Conservation (phyloP, 2,113 vertebrate genomes). For the Ochotona princeps region DNA sequence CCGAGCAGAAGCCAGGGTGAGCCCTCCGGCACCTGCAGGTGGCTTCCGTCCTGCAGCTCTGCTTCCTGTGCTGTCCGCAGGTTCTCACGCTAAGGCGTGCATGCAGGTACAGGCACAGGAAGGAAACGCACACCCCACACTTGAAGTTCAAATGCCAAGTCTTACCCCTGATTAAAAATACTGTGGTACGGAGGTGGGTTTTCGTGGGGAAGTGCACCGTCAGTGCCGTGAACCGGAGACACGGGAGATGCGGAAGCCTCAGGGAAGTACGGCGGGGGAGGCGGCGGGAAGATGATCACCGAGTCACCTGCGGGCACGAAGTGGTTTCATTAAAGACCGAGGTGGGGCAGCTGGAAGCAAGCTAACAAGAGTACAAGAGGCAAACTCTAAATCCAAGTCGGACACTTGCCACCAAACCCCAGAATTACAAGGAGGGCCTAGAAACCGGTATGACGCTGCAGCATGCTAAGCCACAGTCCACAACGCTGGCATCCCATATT, state of each 20-base stretch:
- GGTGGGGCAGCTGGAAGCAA: neutral
- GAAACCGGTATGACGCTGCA: neutral
- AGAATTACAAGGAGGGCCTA: neutral
- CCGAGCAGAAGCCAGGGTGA: neutral
- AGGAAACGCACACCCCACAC: neutral
- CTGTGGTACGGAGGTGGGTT: conserved; percentile 87
- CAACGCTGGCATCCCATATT: no score
- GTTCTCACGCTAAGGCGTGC: neutral
- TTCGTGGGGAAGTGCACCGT: conserved; percentile 69
- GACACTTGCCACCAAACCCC: neutral
- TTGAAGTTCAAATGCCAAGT: conserved; percentile 1
- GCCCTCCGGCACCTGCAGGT: neutral
- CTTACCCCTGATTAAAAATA: conserved; percentile 86
- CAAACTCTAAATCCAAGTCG: neutral
- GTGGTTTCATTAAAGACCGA: neutral
- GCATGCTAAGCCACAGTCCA: no score
- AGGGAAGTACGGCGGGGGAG: conserved; percentile 89
- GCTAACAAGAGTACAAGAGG: neutral
- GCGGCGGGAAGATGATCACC: conserved; percentile 87
- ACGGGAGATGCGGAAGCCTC: conserved; percentile 72
- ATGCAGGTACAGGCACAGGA: neutral
- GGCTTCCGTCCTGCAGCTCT: no score
- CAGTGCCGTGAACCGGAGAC: conserved; percentile 58
- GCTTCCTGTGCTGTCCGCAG: no score
- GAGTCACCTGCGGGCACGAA: conserved; percentile 84